Evolutionary conservation across 2,888 invertebrate species (phyloP), one percentile per base, ranked within the genome.

Genomic region (Caprella mutica): DNA sequence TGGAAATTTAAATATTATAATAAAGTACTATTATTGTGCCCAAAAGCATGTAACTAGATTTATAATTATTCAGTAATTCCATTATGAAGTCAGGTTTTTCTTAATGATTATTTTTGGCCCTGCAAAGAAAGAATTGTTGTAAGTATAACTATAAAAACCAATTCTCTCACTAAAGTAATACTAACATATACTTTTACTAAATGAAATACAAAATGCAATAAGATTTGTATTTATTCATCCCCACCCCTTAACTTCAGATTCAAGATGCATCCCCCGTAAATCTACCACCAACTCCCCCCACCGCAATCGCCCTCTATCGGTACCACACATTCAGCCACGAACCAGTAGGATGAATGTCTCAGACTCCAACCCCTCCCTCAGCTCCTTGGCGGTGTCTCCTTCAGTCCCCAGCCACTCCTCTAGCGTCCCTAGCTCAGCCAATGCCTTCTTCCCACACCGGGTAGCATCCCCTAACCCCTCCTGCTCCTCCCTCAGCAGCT

Each of bases 401-500:
- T 51, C 51, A 5, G 9, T 42, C 17, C 29, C 53, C 17, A 29
- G 29, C 17, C 23, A 14, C 30, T 30, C 42, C 42, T 43, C 23
- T 27, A 14, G 17, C 27, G 17, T 42, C 29, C 39, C 42, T 42
- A 9, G n/a, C 42, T 42, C 8, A 17, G 17, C 19, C 9, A 17
- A 9, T 42, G 9, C 17, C 42, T n/a, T 17, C 19, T 17, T 42
- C 8, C 42, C 42, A 26, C 43, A 21, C 17, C 40, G 19, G 19
- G 21, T 12, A 9, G 24, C 19, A 6, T 27, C 38, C 8, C 33
- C 12, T 33, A 9, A 33, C 12, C 38, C 24, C 23, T 51, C 38
- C 24, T 33, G 33, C n/a, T 51, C 38, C 3, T 51, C 51, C 1
- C 52, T 38, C n/a, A 38, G 48, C n/a, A 48, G 48, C 17, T 27